phyloP scores from a whole-genome alignment of 2,113 vertebrate genomes.

The Chloropsis cyanopogon region DNA sequence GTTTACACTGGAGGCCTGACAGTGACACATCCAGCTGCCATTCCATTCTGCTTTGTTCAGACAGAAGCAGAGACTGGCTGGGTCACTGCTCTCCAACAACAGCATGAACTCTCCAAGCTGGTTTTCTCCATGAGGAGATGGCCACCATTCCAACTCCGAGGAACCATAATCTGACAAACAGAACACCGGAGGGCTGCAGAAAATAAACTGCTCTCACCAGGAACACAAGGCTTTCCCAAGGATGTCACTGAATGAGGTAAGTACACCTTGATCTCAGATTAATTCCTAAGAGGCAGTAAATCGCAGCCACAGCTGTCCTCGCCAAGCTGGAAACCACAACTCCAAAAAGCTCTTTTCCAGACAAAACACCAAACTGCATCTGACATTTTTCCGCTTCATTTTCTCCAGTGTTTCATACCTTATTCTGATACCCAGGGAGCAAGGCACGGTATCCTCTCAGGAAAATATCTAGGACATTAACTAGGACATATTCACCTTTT shows the following conservation, averaged over 20 bases:
- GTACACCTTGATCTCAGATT: neutral
- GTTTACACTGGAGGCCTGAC: neutral
- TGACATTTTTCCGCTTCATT: neutral
- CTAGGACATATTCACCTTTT: conserved; percentile 18
- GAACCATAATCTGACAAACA: neutral
- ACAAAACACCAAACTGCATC: neutral
- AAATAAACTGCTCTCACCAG: neutral
- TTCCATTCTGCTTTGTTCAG: neutral
- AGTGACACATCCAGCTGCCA: neutral
- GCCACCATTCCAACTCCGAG: neutral
- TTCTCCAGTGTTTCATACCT: neutral
- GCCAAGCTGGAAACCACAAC: neutral
- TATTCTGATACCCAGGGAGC: neutral
- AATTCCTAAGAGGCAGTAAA: neutral
- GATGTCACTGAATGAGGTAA: neutral
- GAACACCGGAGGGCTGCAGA: neutral
- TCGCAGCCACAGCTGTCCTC: rapidly evolving
- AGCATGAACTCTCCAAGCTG: neutral
- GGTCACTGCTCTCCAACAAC: neutral
- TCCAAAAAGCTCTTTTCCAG: neutral
- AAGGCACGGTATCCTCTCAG: neutral
- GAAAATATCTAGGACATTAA: conserved; percentile 48
- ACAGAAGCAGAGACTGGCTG: neutral
- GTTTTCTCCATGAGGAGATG: neutral
- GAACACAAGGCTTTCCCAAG: neutral